Percentiles rank a stretch among this genome's conserved stretches.
Evolutionary conservation across 2,888 invertebrate genomes (phyloP).

Genomic region (Dinocampus coccinellae): DNA sequence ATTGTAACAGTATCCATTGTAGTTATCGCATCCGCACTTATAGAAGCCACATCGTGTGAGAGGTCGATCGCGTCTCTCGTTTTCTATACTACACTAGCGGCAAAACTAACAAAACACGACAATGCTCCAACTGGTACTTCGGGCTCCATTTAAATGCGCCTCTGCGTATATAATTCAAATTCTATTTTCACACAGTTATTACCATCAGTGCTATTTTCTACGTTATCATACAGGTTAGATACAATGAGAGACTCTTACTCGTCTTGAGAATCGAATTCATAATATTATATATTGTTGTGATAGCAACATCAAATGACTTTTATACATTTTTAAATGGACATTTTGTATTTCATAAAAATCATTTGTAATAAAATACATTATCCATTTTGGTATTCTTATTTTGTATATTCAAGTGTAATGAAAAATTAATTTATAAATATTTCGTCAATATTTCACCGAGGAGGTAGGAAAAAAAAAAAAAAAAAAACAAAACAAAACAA

Average conservation of each 20-base stretch:
- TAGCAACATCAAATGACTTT: background rate
- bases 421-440: too few relatives aligned
- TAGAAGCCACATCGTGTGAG: background rate
- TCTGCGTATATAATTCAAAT: slow-evolving; percentile 26
- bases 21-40: slow-evolving; percentile 19
- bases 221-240: too few relatives aligned
- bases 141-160: slow-evolving; percentile 24
- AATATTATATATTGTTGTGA: background rate
- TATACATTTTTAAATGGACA: background rate
- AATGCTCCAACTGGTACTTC: slow-evolving; percentile 5
- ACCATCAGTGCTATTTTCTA: background rate
- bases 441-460: too few relatives aligned
- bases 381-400: too few relatives aligned
- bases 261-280: background rate
- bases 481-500: too few relatives aligned
- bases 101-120: slow-evolving; percentile 7
- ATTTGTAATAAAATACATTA: too few relatives aligned
- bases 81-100: background rate
- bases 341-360: background rate
- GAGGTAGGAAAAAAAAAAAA: too few relatives aligned
- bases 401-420: too few relatives aligned
- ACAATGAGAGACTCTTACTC: slow-evolving; percentile 1
- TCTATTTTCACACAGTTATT: slow-evolving; percentile 3
- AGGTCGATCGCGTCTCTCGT: slow-evolving; percentile 20
- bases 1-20: slow-evolving; percentile 24